Percentiles rank a stretch among this genome's conserved stretches.
Evolutionary conservation across 2,113 vertebrate genomes (phyloP).

Genomic region (Aramus guarauna): DNA sequence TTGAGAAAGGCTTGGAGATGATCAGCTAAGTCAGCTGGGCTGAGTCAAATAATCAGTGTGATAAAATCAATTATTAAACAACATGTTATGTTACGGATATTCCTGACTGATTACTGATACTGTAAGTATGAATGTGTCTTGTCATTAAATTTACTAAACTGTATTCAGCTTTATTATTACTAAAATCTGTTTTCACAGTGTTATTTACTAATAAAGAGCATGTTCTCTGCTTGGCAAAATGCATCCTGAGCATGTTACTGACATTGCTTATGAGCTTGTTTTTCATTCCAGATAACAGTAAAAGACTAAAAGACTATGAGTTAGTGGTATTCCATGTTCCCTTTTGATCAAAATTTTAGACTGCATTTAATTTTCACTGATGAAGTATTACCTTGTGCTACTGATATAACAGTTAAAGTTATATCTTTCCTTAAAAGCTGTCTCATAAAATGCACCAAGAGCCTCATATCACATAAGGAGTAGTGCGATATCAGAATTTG

Average conservation of each 20-base stretch:
- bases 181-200: background rate
- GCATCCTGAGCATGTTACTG: conserved; percentile 55
- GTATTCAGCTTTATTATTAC: conserved; percentile 7
- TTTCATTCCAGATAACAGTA: background rate
- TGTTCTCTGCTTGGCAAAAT: conserved; percentile 67
- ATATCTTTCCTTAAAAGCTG: background rate
- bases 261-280: conserved; percentile 45
- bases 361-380: background rate
- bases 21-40: background rate
- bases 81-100: background rate
- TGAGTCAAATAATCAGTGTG: background rate
- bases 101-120: background rate
- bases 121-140: background rate
- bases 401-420: background rate
- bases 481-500: conserved; percentile 2
- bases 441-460: conserved; percentile 4
- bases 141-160: conserved; percentile 17
- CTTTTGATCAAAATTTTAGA: background rate
- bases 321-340: background rate
- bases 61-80: background rate
- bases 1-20: background rate
- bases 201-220: conserved; percentile 61
- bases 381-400: background rate
- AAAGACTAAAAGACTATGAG: background rate
- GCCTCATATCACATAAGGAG: background rate